Evolutionary conservation across 2,113 vertebrate genomes (phyloP).

Genomic region (Suricata suricatta): DNA sequence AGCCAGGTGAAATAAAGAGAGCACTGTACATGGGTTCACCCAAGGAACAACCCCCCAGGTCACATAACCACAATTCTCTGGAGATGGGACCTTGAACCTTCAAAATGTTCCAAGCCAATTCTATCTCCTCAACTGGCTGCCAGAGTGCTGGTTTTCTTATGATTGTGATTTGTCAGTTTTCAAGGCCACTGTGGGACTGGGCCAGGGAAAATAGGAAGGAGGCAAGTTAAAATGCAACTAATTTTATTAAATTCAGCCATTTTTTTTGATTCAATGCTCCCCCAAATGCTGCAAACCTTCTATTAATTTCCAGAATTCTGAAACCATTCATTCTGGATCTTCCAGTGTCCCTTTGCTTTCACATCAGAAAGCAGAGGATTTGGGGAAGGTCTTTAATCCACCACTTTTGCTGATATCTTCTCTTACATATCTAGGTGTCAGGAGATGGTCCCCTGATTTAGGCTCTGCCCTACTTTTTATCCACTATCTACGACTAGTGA

Average conservation of each 20-base stretch:
- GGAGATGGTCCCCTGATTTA: background rate
- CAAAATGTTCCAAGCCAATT: background rate
- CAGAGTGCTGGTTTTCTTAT: background rate
- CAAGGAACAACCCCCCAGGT: background rate
- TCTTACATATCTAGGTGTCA: background rate
- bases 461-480: background rate
- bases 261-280: background rate
- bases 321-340: background rate
- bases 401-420: background rate
- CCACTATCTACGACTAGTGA: background rate
- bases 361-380: background rate
- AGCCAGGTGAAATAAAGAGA: background rate
- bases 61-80: background rate
- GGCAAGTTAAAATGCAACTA: background rate
- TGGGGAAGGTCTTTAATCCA: background rate
- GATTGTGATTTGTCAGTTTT: background rate
- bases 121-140: background rate
- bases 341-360: background rate
- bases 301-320: background rate
- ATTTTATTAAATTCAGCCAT: background rate
- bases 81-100: too few relatives aligned
- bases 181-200: background rate
- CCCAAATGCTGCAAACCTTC: background rate
- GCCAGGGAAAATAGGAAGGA: background rate
- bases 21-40: background rate